phyloP scores from a whole-genome alignment of 2,797 vertebrate species.

The Pterois miles region DNA sequence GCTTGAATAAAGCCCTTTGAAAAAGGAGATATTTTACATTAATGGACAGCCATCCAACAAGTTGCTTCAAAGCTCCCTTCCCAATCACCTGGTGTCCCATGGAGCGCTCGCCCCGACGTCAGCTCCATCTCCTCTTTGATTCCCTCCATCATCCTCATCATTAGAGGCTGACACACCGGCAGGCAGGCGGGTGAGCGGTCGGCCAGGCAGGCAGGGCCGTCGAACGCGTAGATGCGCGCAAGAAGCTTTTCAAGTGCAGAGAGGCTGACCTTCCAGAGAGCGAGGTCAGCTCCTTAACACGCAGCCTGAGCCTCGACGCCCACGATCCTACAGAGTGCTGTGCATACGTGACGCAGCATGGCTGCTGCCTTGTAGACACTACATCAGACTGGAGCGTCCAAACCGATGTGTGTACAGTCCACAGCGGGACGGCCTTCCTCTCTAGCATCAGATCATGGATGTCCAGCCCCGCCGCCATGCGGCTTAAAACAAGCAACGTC shows the following conservation, averaged over 20 bases:
- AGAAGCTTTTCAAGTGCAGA: conserved; percentile 77
- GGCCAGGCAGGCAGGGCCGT: conserved; percentile 49
- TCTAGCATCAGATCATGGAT: conserved; percentile 58
- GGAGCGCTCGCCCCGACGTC: conserved; percentile 71
- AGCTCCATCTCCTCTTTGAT: conserved; percentile 83
- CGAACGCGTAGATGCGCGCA: conserved; percentile 67
- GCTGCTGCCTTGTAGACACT: conserved; percentile 62
- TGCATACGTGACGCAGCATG: conserved; percentile 72
- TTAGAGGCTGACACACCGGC: conserved; percentile 83
- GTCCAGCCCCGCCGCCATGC: conserved; percentile 40
- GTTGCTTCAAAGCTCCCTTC: conserved; percentile 85
- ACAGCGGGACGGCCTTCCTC: conserved; percentile 59
- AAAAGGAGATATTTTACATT: conserved; percentile 85
- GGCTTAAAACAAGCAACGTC: conserved; percentile 56
- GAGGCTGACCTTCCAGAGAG: conserved; percentile 73
- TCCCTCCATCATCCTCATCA: conserved; percentile 83
- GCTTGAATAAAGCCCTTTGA: conserved; percentile 86
- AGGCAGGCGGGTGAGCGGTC: conserved; percentile 66
- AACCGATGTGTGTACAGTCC: conserved; percentile 63
- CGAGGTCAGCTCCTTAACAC: conserved; percentile 76
- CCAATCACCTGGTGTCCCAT: conserved; percentile 83
- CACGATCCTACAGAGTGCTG: conserved; percentile 68
- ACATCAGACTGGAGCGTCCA: conserved; percentile 64
- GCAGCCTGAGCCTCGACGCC: conserved; percentile 62
- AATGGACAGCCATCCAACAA: conserved; percentile 86